A percentile compares a stretch with the other conserved stretches of the same genome.
These are phyloP conservation scores for Tiliacea aurago DNA, from an alignment of 2,888 invertebrate genomes.

Conservation along the genomic window DNA sequence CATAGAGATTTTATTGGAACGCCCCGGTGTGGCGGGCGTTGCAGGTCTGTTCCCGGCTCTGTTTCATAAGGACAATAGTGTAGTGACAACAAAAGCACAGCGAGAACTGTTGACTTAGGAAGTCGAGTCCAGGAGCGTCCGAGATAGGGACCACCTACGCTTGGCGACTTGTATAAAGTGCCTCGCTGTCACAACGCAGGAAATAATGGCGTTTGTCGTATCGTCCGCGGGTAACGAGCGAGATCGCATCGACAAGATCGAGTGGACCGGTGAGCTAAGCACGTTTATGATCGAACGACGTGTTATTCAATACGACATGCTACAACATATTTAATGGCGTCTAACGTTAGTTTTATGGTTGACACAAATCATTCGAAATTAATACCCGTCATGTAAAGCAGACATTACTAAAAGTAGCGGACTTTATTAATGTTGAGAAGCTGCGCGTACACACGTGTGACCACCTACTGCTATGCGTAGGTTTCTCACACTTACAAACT, in stretches of 20 bases:
- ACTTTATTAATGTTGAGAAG: slow-evolving; percentile 50
- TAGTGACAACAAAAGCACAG: slow-evolving; percentile 83
- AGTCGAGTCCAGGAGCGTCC: slow-evolving; percentile 66
- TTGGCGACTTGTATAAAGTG: slow-evolving; percentile 70
- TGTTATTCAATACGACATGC: slow-evolving; percentile 64
- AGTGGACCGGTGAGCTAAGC: slow-evolving; percentile 58
- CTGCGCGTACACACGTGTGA: slow-evolving; percentile 46
- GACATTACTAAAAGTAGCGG: slow-evolving; percentile 55
- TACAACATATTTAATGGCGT: slow-evolving; percentile 57
- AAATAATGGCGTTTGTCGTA: slow-evolving; percentile 75
- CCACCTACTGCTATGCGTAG: slow-evolving; percentile 53
- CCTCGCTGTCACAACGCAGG: slow-evolving; percentile 72
- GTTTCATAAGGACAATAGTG: slow-evolving; percentile 77
- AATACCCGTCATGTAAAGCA: slow-evolving; percentile 60
- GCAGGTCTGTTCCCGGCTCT: slow-evolving; percentile 73
- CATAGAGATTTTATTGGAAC: slow-evolving; percentile 70
- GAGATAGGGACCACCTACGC: slow-evolving; percentile 85
- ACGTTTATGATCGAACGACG: slow-evolving; percentile 75
- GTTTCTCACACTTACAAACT: slow-evolving; percentile 57
- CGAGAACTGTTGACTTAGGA: slow-evolving; percentile 82
- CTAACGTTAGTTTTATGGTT: slow-evolving; percentile 51
- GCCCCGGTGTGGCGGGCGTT: slow-evolving; percentile 64
- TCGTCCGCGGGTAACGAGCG: slow-evolving; percentile 71
- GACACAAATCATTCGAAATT: slow-evolving; percentile 61
- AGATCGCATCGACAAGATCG: slow-evolving; percentile 73